Base-by-base conservation (phyloP, 2,113 vertebrate genomes). In the Syrmaticus mikado region DNA sequence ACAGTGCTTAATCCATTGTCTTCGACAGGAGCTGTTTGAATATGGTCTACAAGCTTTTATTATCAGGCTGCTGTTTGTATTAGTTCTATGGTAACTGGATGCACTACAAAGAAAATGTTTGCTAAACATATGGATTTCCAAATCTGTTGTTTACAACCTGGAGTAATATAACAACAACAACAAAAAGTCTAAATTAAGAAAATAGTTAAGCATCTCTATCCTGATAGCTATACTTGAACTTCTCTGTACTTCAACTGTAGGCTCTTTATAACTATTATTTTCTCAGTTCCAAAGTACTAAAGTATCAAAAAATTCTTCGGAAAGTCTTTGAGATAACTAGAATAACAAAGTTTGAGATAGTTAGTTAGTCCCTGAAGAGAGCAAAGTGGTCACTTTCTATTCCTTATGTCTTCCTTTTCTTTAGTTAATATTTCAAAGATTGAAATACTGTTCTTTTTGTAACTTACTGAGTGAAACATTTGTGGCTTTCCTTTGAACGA, bases 281-380 rank as follows among this genome's bases (percentile, higher is more conserved):
- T 87, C 82, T 89, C 82, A 74, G 66, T 71, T 41, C 78, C 28
- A 81, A 93, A 87, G 91, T 74, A 45, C 7, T 65, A 62, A 87
- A 85, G 19, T 16, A 78, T 88, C 27, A 93, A 88, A 93, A 41
- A 80, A 84, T 22, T 10, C 13, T 84, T 92, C 89, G 48, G 94
- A 91, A 92, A 78, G n/a, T 34, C 46, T 93, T 88, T 95, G 60
- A 92, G 40, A 67, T 71, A 83, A 68, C 45, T 77, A 62, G 76
- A 81, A 92, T 81, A 90, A 83, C 90, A 92, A 83, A 94, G 57
- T 97, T 92, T 92, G 57, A 91, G 50, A 72, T 61, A 21, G 41
- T 81, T 92, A 82, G 92, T 93, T 91, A 87, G 87, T 92, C 93
- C 92, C 89, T 6, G 27, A 93, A 83, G 82, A 92, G 82, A 91